Conservation (phyloP, 2,888 invertebrate genomes). For the Piscicola geometra region DNA sequence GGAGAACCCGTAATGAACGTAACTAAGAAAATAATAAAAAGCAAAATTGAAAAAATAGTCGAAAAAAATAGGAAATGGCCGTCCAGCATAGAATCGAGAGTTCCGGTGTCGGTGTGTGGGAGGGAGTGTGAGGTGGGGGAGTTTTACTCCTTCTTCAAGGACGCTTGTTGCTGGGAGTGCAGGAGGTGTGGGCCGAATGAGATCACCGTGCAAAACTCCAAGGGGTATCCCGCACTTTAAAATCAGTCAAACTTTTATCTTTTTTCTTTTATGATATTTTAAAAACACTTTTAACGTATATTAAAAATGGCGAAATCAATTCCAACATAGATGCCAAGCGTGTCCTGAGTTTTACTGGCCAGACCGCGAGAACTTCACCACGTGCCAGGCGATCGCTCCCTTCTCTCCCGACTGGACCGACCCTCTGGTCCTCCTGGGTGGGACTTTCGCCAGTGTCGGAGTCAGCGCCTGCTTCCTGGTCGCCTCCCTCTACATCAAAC, state of each 20-base stretch:
- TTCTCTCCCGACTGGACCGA: constrained; percentile 38
- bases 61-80: neutral
- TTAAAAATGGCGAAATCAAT: no score
- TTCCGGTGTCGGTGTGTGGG: constrained; percentile 41
- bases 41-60: no score
- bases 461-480: constrained; percentile 42
- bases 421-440: constrained; percentile 34
- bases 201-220: constrained; percentile 45
- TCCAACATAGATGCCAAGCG: constrained; percentile 43
- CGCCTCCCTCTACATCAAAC: constrained; percentile 37
- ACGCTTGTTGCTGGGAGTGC: constrained; percentile 51
- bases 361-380: constrained; percentile 27
- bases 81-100: neutral
- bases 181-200: constrained; percentile 48
- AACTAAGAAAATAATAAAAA: no score
- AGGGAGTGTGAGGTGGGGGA: constrained; percentile 42
- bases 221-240: no score
- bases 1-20: no score
- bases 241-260: no score
- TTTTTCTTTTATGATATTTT: no score
- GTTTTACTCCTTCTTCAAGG: constrained; percentile 47
- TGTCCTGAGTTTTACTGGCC: constrained; percentile 45
- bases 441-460: constrained; percentile 36
- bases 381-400: constrained; percentile 38
- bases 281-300: no score